Conservation (phyloP, 2,888 invertebrate species). For the Acleris emargana region DNA sequence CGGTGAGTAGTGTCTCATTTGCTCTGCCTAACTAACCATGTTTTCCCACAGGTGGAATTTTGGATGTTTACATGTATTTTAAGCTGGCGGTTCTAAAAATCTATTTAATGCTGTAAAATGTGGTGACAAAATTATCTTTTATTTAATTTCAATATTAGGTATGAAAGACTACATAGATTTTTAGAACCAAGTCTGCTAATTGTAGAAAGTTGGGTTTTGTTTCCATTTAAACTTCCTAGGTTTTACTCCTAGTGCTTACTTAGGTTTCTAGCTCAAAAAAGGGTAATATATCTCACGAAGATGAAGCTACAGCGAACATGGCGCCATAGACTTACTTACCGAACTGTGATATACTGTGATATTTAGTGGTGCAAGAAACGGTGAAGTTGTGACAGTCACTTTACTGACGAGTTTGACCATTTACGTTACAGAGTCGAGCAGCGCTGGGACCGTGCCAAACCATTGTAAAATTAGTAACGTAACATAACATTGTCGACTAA, state of each 20-base stretch:
- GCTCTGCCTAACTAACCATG: constrained; percentile 36
- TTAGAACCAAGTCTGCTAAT: constrained; percentile 7
- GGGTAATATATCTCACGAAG: constrained; percentile 35
- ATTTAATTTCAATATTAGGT: not conserved
- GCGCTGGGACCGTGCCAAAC: constrained; percentile 69
- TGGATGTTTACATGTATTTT: not conserved
- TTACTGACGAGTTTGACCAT: constrained; percentile 75
- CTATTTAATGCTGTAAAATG: not conserved
- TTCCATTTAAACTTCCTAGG: constrained; percentile 9
- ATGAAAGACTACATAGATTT: constrained; percentile 8
- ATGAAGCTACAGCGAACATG: constrained; percentile 44
- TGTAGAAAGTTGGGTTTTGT: constrained; percentile 4
- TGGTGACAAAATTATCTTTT: too few relatives aligned
- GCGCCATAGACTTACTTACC: constrained; percentile 46
- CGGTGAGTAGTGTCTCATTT: constrained; percentile 64
- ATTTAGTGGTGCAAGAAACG: constrained; percentile 55
- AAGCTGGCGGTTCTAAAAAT: constrained; percentile 9
- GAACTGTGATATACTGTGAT: constrained; percentile 58
- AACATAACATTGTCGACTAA: constrained; percentile 5
- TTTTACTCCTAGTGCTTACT: constrained; percentile 17
- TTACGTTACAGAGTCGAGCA: constrained; percentile 73
- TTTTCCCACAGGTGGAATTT: constrained; percentile 42
- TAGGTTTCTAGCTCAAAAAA: constrained; percentile 11
- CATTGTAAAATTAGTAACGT: constrained; percentile 36
- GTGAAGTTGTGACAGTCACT: constrained; percentile 50